Percentiles rank a stretch among this genome's conserved stretches.
These are phyloP conservation scores for Nesospiza acunhae DNA, from an alignment of 2,113 vertebrate genomes.

Conservation along the genomic window DNA sequence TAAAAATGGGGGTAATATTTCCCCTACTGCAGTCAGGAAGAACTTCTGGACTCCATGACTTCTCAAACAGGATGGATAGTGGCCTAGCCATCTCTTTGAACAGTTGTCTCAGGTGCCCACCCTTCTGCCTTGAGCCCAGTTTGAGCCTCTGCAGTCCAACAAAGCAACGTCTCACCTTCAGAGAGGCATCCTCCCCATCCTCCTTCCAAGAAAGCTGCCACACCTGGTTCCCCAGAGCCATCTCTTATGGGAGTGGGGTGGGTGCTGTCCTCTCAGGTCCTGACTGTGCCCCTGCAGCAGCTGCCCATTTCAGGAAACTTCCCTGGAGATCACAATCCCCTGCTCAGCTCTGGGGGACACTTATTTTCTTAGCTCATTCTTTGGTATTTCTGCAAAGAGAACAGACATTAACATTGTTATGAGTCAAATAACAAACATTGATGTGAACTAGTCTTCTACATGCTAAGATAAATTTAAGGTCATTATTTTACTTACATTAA, in stretches of 20 bases:
- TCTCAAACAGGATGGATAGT: not conserved
- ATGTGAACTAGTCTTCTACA: not conserved
- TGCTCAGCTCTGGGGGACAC: not conserved
- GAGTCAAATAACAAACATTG: not conserved
- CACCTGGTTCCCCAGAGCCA: not conserved
- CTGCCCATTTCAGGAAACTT: not conserved
- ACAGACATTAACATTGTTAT: not conserved
- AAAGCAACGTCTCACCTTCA: fast-evolving
- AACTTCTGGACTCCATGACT: not conserved
- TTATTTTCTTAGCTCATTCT: not conserved
- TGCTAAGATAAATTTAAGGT: not conserved
- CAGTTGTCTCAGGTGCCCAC: not conserved
- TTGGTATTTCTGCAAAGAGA: not conserved
- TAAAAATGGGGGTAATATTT: not conserved
- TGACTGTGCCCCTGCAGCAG: not conserved
- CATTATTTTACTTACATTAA: not conserved
- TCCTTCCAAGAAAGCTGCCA: not conserved
- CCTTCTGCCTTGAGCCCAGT: not conserved
- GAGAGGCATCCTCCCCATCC: not conserved
- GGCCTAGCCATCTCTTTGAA: not conserved
- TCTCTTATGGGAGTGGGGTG: not conserved
- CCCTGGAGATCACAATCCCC: not conserved
- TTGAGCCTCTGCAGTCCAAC: not conserved
- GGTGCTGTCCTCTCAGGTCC: not conserved
- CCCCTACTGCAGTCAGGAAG: not conserved